These are phyloP conservation scores for Lepus oiostolus DNA, from an alignment of 2,797 vertebrate genomes.

Conservation along the genomic window DNA sequence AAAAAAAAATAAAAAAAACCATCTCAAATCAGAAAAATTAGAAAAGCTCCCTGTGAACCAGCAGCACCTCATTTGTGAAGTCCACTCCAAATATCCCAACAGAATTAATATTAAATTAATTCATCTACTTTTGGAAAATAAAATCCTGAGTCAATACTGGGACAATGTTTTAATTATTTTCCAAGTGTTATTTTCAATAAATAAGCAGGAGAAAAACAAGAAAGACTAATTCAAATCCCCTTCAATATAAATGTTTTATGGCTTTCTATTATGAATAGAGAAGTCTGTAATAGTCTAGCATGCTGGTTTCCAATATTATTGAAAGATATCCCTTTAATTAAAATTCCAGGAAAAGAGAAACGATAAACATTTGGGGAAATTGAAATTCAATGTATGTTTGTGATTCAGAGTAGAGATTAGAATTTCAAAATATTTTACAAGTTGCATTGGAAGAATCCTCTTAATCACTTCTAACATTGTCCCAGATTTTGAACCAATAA, in stretches of 20 bases:
- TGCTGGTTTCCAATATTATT: background rate
- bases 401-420: background rate
- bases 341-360: background rate
- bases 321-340: background rate
- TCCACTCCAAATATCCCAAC: background rate
- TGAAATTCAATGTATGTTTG: background rate
- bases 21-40: background rate
- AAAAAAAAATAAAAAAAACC: background rate
- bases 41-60: background rate
- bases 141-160: background rate
- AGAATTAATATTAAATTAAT: conserved; percentile 46
- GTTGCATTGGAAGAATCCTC: background rate
- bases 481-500: background rate
- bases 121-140: background rate
- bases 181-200: background rate
- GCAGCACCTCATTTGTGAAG: background rate
- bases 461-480: conserved; percentile 12
- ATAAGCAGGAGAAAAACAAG: background rate
- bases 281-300: background rate
- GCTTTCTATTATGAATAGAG: background rate
- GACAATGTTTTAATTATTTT: background rate
- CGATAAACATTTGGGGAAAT: background rate
- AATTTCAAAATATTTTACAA: conserved; percentile 18
- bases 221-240: background rate
- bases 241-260: background rate